Evolutionary conservation across 2,888 invertebrate species (phyloP), one percentile per base, ranked within the genome.

Genomic region (Chrysopilus asiliformis): DNA sequence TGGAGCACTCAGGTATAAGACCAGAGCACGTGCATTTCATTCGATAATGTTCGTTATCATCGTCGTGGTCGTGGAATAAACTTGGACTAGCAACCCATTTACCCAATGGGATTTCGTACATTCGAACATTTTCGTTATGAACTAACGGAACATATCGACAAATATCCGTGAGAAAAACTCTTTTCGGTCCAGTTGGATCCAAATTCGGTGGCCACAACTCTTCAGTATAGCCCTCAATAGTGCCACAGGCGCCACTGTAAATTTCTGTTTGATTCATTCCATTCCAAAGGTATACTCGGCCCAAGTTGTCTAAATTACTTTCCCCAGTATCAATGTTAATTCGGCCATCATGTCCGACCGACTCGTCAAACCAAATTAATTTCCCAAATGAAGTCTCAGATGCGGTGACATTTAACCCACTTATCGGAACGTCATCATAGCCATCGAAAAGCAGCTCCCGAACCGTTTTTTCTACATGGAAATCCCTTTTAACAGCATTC

Each of bases 341-440:
- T 1, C 70, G 64, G 1, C 89, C 89, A 56, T 89, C 89, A 52
- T 71, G 83, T 1, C 70, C 68, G 20, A 68, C 57, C 0, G 82
- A 79, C 79, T 86, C 66, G 7, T 58, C 68, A 55, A 91, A 84
- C 83, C 89, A 87, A 8, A 82, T 91, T 58, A 93, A 90, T 51
- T 72, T 79, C 20, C 72, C 75, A 49, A 70, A 80, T 0, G 83
- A 82, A 46, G 85, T 70, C 2, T 63, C 45, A 20, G 60, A 55
- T 43, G 46, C 47, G 2, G 56, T 31, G 58, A 16, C 73, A 51
- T 45, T 77, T 58, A 25, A 79, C 45, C 47, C 68, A 56, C 27
- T 63, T 28, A 90, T 61, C 0, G 83, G 83, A 46, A 85, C 70
- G 54, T 91, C 90, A 0, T 78, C 65, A 50, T 82, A 89, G 3